Evolutionary conservation across 2,113 vertebrate genomes (phyloP).

Genomic region (Solea solea): DNA sequence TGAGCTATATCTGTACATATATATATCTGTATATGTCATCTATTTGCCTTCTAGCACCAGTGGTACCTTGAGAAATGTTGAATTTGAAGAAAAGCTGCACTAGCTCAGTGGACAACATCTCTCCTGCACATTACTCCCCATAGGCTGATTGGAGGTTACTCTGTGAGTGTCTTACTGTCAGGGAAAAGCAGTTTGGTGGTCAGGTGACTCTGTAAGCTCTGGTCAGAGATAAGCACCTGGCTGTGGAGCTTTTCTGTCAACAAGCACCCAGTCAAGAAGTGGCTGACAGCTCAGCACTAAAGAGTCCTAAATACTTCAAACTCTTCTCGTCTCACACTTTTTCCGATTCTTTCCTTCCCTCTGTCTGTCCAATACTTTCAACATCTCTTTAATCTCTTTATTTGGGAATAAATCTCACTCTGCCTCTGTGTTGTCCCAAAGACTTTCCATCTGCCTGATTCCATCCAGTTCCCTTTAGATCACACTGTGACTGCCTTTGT

Average conservation of each 20-base stretch:
- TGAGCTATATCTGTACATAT: conserved; percentile 9
- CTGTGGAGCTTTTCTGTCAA: conserved; percentile 77
- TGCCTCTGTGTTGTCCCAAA: conserved; percentile 1
- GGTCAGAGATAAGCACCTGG: conserved; percentile 81
- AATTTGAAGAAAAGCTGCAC: conserved; percentile 43
- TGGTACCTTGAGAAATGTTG: conserved; percentile 6
- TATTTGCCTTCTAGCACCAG: background rate
- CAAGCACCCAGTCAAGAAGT: conserved; percentile 69
- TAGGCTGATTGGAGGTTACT: conserved; percentile 64
- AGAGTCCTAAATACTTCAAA: conserved; percentile 70
- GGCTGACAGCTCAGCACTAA: conserved; percentile 66
- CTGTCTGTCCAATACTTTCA: conserved; percentile 34
- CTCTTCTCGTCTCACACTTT: conserved; percentile 35
- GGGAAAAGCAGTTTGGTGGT: conserved; percentile 64
- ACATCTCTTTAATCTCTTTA: conserved; percentile 18
- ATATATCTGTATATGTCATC: conserved; percentile 2
- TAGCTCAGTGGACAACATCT: conserved; percentile 52
- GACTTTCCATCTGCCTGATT: conserved; percentile 28
- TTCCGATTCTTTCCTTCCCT: background rate
- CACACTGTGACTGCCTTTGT: conserved; percentile 5
- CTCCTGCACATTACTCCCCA: conserved; percentile 52
- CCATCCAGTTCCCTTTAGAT: conserved; percentile 19
- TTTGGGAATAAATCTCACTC: background rate
- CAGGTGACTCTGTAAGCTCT: conserved; percentile 71
- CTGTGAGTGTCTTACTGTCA: conserved; percentile 51